Evolutionary conservation across 2,113 vertebrate genomes (phyloP).

Genomic region (Ciconia boyciana): DNA sequence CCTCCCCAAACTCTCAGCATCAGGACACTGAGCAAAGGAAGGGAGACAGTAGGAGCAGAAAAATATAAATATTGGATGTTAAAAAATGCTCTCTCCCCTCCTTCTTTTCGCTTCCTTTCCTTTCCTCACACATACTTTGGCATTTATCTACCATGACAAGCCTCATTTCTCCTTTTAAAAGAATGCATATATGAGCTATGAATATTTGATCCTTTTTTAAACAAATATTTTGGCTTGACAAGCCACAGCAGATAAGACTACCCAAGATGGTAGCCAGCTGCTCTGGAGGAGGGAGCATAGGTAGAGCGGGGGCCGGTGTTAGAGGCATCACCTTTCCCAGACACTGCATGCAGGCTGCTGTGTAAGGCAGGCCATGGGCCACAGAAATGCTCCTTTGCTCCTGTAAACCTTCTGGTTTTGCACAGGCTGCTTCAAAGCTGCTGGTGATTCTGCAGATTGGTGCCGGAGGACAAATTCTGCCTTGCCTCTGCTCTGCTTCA

Average conservation of each 20-base stretch:
- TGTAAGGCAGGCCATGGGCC: fast-evolving
- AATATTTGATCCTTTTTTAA: slow-evolving; percentile 68
- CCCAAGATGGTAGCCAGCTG: slow-evolving; percentile 55
- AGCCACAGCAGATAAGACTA: slow-evolving; percentile 51
- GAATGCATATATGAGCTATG: slow-evolving; percentile 56
- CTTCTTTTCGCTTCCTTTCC: neutral
- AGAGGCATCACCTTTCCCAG: neutral
- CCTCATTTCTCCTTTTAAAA: slow-evolving; percentile 44
- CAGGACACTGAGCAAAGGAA: neutral
- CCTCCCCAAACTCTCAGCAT: neutral
- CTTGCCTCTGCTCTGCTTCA: fast-evolving
- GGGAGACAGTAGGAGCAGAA: neutral
- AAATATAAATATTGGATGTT: neutral
- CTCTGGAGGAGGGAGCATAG: neutral
- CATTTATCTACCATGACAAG: slow-evolving; percentile 54
- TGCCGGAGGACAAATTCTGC: neutral
- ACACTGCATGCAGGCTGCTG: neutral
- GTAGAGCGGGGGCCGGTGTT: neutral
- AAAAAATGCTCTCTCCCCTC: neutral
- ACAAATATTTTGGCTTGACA: slow-evolving; percentile 60
- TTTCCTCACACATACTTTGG: neutral
- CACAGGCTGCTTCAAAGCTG: neutral
- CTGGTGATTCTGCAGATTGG: neutral
- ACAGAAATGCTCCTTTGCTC: fast-evolving
- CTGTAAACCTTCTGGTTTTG: neutral